Percentiles rank a stretch among this genome's conserved stretches.
phyloP scores from a whole-genome alignment of 2,797 vertebrate species.

The Dallia pectoralis region DNA sequence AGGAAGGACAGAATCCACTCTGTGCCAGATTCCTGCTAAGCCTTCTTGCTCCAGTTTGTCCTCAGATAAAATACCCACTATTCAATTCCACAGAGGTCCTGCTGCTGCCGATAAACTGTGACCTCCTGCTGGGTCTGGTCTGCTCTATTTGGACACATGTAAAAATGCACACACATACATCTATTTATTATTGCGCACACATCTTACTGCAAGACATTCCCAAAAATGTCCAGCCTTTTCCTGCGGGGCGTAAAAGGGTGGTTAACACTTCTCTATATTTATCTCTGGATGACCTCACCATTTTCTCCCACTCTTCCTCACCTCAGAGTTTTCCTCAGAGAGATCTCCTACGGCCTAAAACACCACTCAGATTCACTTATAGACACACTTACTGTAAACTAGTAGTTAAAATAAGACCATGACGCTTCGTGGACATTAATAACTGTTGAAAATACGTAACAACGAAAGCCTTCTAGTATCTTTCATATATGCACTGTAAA shows the following conservation, averaged over 20 bases:
- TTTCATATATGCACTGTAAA: too few species aligned
- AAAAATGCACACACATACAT: background rate
- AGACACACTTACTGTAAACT: constrained; percentile 2
- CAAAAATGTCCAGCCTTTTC: constrained; percentile 7
- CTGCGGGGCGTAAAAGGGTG: background rate
- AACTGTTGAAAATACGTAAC: background rate
- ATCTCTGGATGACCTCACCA: constrained; percentile 6
- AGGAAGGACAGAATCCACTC: constrained; percentile 24
- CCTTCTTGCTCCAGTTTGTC: constrained; percentile 21
- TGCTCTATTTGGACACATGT: background rate
- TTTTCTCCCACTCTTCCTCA: background rate
- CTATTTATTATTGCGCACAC: background rate
- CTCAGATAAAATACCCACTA: constrained; percentile 21
- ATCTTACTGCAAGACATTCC: background rate
- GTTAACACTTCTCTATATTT: constrained; percentile 15
- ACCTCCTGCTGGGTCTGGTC: constrained; percentile 1
- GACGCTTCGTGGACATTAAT: background rate
- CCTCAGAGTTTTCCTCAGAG: background rate
- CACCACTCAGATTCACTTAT: constrained; percentile 4
- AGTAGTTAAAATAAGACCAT: background rate
- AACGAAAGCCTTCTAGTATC: too few species aligned
- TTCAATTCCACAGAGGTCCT: constrained; percentile 14
- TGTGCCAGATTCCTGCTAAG: constrained; percentile 29
- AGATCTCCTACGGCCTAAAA: constrained; percentile 4
- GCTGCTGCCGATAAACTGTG: background rate